Percentiles rank a stretch among this genome's conserved stretches.
These are phyloP conservation scores for Typhlichthys eigenmanni DNA, from an alignment of 2,797 vertebrate species.

Conservation along the genomic window DNA sequence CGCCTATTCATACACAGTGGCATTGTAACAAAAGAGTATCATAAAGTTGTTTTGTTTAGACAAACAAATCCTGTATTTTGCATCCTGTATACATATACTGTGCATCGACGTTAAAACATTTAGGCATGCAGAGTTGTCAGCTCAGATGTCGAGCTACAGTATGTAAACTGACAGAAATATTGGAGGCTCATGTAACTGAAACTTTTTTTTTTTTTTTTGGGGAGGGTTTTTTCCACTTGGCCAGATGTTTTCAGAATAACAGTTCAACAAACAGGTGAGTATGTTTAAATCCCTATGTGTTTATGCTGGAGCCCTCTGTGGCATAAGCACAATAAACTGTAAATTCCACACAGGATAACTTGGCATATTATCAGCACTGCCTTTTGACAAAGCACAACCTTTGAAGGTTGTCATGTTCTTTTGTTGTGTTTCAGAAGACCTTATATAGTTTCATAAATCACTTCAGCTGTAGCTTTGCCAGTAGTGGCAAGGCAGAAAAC, in stretches of 20 bases:
- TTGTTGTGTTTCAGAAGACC: too few relatives aligned
- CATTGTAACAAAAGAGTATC: too few relatives aligned
- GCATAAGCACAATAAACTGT: slow-evolving; percentile 38
- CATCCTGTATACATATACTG: too few relatives aligned
- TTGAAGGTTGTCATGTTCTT: too few relatives aligned
- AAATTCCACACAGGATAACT: slow-evolving; percentile 21
- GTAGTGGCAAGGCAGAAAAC: slow-evolving; percentile 8
- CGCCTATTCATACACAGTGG: background rate
- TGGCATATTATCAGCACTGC: too few relatives aligned
- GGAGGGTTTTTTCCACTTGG: slow-evolving; percentile 8
- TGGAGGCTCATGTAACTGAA: slow-evolving; percentile 12
- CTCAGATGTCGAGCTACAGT: slow-evolving; percentile 17
- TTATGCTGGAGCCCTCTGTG: slow-evolving; percentile 13
- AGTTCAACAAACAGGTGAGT: too few relatives aligned
- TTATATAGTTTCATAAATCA: too few relatives aligned
- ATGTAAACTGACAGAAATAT: slow-evolving; percentile 23
- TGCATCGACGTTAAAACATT: background rate
- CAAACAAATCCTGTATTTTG: background rate
- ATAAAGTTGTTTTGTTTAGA: too few relatives aligned
- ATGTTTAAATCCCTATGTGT: slow-evolving; percentile 12
- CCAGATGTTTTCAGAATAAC: slow-evolving; percentile 23
- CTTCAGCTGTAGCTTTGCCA: too few relatives aligned
- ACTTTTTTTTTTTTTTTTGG: background rate
- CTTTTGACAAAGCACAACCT: too few relatives aligned
- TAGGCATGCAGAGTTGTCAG: slow-evolving; percentile 3